phyloP scores from a whole-genome alignment of 2,797 vertebrate genomes.

The Coregonus suidteri region DNA sequence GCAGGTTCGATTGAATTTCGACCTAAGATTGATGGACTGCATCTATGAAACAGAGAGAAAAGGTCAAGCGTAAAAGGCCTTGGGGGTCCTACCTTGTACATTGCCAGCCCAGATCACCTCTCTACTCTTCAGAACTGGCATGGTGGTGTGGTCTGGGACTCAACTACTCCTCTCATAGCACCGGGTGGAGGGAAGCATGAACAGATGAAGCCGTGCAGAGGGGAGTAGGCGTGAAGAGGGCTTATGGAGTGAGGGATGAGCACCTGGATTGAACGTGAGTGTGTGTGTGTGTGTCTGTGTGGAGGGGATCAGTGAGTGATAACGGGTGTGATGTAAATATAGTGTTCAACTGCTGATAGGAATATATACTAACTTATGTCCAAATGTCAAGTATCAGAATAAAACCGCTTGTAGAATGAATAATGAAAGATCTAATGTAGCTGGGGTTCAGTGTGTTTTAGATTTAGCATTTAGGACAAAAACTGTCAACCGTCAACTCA shows the following conservation, averaged over 20 bases:
- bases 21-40: background rate
- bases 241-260: conserved; percentile 20
- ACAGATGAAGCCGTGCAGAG: conserved; percentile 69
- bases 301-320: background rate
- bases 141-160: conserved; percentile 81
- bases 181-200: conserved; percentile 74
- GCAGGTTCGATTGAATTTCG: background rate
- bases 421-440: background rate
- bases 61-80: background rate
- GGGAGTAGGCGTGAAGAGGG: conserved; percentile 47
- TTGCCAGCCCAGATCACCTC: conserved; percentile 83
- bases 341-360: background rate
- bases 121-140: conserved; percentile 83
- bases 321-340: background rate
- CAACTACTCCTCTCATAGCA: conserved; percentile 84
- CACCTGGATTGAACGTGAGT: conserved; percentile 22
- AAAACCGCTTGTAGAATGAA: too few relatives aligned
- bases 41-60: conserved; percentile 1
- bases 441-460: background rate
- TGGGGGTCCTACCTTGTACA: conserved; percentile 77
- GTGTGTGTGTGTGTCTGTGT: background rate
- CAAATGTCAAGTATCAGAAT: background rate
- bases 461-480: background rate
- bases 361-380: background rate
- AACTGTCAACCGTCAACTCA: background rate